Evolutionary conservation across 2,113 vertebrate genomes (phyloP), one percentile per base, ranked within the genome.

Genomic region (Microcebus ravelobensis): DNA sequence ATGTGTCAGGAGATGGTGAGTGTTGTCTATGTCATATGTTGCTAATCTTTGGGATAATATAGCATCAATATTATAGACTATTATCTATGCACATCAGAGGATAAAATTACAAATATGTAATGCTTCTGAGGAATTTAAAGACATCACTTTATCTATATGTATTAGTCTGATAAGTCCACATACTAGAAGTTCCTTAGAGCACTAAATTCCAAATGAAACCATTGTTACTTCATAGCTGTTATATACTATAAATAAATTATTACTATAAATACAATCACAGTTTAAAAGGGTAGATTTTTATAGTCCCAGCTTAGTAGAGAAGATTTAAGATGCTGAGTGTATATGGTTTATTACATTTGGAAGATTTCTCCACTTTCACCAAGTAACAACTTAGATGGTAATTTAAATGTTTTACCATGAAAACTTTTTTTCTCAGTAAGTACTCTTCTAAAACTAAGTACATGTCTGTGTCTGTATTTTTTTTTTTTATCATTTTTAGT

Each of bases 401-500:
- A n/a, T n/a, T 92, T 81, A 83, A 91, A 23, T 74, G 88, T 93
- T 87, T 96, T 74, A 86, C 2, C 80, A 94, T 36, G 90, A 63
- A 79, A 73, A 57, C 6, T 73, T 82, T 82, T 63, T 50, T 13
- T 2, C 3, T 5, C 71, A 20, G 29, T 90, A 94, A 95, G 20
- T 77, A 81, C 2, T 86, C 36, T 81, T 96, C 48, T 82, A 82
- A 92, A 94, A 88, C 63, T 96, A 96, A 95, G n/a, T 83, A 63
- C 1, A 3, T 77, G 18, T 93, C 31, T 91, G 6, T 89, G 10
- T 94, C 25, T 91, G 10, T 70, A 67, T 94, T 80, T 45, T 57
- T 63, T 63, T 93, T 77, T 48, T 89, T 90, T 68, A 52, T 94
- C 98, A 97, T 92, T 94, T 91, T 88, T 97, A 99, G 98, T 98